Conservation (phyloP, 1,140 invertebrate species). For the Archivesica marissinica region DNA sequence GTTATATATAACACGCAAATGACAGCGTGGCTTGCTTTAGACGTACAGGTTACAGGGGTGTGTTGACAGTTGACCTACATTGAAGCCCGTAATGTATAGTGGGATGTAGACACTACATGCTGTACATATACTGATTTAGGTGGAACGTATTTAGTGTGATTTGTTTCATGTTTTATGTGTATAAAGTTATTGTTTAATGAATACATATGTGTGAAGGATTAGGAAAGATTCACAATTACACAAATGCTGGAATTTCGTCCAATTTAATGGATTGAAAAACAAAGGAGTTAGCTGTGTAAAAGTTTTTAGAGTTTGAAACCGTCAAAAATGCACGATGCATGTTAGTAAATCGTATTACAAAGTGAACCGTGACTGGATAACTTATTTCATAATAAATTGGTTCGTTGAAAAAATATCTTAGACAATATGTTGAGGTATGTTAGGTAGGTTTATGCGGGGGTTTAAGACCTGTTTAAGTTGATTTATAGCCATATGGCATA, state of each 20-base stretch:
- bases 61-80: constrained; percentile 32
- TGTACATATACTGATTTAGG: constrained; percentile 5
- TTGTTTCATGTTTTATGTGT: not conserved
- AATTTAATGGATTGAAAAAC: constrained; percentile 27
- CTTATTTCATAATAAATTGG: not conserved
- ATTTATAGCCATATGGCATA: no score
- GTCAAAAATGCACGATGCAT: no score
- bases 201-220: not conserved
- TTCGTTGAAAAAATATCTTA: no score
- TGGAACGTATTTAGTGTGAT: not conserved
- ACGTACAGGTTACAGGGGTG: not conserved
- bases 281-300: not conserved
- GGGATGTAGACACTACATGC: constrained; percentile 20
- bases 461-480: no score
- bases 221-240: not conserved
- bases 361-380: not conserved
- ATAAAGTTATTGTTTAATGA: not conserved
- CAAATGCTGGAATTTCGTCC: no score
- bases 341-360: no score
- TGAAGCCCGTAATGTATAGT: constrained; percentile 29
- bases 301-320: not conserved
- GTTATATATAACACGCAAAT: no score
- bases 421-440: no score
- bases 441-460: no score
- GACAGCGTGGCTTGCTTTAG: not conserved